Evolutionary conservation across 1,140 invertebrate genomes (phyloP).

Genomic region (Camponotus floridanus): DNA sequence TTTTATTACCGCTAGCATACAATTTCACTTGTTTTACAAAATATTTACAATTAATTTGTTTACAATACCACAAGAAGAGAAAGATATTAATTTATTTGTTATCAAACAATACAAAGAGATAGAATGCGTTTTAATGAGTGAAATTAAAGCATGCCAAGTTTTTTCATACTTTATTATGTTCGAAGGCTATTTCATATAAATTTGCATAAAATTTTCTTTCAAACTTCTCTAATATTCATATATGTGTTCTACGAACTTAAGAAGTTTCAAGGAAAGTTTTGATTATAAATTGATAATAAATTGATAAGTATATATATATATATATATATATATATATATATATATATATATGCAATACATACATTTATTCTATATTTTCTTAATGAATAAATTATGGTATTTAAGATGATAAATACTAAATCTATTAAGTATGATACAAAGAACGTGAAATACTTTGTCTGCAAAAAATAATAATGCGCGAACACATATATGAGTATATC

Average conservation of each 20-base stretch:
- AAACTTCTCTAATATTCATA: too few relatives aligned
- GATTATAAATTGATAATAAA: too few relatives aligned
- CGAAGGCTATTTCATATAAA: too few relatives aligned
- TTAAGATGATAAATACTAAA: not conserved
- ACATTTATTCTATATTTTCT: not conserved
- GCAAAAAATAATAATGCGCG: constrained; percentile 45
- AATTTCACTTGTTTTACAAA: constrained; percentile 38
- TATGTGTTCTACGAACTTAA: too few relatives aligned
- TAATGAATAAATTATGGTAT: constrained; percentile 4
- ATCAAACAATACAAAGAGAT: too few relatives aligned
- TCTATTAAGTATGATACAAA: not conserved
- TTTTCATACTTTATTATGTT: too few relatives aligned
- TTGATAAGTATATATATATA: not conserved
- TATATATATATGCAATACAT: not conserved
- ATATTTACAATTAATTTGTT: not conserved
- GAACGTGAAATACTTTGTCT: not conserved
- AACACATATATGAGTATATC: not conserved
- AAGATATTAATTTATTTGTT: not conserved
- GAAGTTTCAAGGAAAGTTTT: too few relatives aligned
- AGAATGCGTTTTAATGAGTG: too few relatives aligned
- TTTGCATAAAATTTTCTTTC: too few relatives aligned
- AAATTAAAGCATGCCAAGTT: too few relatives aligned
- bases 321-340: not conserved
- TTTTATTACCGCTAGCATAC: constrained; percentile 3
- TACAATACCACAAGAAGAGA: not conserved